Conservation (phyloP, 1,140 invertebrate genomes). For the Andricus grossulariae region DNA sequence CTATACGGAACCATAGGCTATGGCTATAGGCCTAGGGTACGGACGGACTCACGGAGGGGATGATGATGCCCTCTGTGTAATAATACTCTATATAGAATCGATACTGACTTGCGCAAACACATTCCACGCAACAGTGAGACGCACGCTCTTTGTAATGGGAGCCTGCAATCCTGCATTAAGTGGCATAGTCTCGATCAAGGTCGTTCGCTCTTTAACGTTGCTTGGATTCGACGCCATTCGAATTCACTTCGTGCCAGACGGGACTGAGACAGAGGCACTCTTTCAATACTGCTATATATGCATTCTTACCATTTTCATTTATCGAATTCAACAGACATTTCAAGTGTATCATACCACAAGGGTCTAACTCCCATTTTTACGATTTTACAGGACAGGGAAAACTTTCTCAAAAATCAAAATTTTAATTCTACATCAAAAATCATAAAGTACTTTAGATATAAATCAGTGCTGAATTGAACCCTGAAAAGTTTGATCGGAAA, state of each 20-base stretch:
- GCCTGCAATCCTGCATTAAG: slow-evolving; percentile 29
- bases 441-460: no score
- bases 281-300: not conserved
- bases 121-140: slow-evolving; percentile 18
- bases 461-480: no score
- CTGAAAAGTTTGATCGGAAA: no score
- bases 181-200: slow-evolving; percentile 54
- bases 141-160: slow-evolving; percentile 40
- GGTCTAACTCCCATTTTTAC: no score
- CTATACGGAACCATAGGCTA: no score
- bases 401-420: no score
- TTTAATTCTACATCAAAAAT: no score
- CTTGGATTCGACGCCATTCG: slow-evolving; percentile 48
- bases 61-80: slow-evolving; percentile 2
- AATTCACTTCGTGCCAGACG: slow-evolving; percentile 44
- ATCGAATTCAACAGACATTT: not conserved
- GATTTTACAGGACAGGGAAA: no score
- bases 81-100: not conserved
- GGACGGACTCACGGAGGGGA: slow-evolving; percentile 16
- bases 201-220: slow-evolving; percentile 53
- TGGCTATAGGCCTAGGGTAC: no score
- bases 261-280: not conserved
- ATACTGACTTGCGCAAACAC: slow-evolving; percentile 33
- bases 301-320: not conserved
- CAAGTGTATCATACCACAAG: no score